phyloP scores from a whole-genome alignment of 2,888 invertebrate species.

The Heliconius aoede region DNA sequence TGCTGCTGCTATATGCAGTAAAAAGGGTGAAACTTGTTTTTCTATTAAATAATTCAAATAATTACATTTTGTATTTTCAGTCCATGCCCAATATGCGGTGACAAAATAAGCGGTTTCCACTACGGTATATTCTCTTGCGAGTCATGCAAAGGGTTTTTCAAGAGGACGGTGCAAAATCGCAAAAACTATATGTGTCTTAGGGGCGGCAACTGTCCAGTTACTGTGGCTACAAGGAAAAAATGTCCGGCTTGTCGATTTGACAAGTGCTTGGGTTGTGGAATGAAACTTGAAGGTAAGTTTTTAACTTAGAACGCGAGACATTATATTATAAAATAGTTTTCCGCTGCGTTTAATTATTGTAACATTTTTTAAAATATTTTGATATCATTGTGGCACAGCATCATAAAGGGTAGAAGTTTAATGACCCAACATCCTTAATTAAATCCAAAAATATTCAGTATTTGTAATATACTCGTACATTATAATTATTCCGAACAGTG shows the following conservation, averaged over 20 bases:
- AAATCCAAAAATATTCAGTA: too few relatives aligned
- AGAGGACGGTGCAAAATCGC: constrained; percentile 98
- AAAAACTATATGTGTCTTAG: constrained; percentile 97
- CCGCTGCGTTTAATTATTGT: too few relatives aligned
- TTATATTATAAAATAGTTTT: too few relatives aligned
- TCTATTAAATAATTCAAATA: not conserved
- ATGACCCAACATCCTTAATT: too few relatives aligned
- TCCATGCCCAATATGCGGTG: constrained; percentile 97
- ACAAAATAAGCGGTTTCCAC: constrained; percentile 98
- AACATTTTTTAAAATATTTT: too few relatives aligned
- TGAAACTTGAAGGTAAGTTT: constrained; percentile 97
- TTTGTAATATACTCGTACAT: too few relatives aligned
- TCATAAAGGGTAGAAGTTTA: too few relatives aligned
- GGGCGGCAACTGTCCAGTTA: constrained; percentile 95
- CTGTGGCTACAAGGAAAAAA: constrained; percentile 96
- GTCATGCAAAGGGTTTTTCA: constrained; percentile 99
- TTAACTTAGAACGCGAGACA: too few relatives aligned
- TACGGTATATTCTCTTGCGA: constrained; percentile 99
- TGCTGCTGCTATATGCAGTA: too few relatives aligned
- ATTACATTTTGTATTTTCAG: constrained; percentile 72
- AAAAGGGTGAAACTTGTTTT: not conserved
- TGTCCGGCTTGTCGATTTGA: constrained; percentile 98
- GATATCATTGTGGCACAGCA: too few relatives aligned
- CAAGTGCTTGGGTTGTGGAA: constrained; percentile 97
- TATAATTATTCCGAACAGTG: too few relatives aligned